Percentiles rank a stretch among this genome's conserved stretches.
phyloP scores from a whole-genome alignment of 2,888 invertebrate genomes.

The Morpho achilles region DNA sequence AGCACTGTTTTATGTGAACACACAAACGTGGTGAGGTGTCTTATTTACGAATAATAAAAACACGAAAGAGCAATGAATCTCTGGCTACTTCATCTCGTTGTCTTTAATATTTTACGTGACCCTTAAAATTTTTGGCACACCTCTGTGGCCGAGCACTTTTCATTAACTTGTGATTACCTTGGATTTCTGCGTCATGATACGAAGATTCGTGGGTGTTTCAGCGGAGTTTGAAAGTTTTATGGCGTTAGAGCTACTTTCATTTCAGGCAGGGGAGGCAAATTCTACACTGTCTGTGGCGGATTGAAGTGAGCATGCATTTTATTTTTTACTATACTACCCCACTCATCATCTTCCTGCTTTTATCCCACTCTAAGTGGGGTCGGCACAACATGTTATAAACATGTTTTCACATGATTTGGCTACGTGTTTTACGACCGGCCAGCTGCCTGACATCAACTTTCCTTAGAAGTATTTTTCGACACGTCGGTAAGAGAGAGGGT shows the following conservation, averaged over 20 bases:
- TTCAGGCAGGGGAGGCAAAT: slow-evolving; percentile 33
- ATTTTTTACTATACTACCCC: neutral
- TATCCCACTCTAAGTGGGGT: no score
- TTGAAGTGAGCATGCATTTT: slow-evolving; percentile 34
- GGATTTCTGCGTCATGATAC: slow-evolving; percentile 58
- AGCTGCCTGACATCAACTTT: no score
- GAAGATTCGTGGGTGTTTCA: slow-evolving; percentile 62
- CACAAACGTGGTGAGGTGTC: slow-evolving; percentile 60
- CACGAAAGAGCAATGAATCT: slow-evolving; percentile 75
- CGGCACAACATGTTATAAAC: no score
- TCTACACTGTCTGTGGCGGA: slow-evolving; percentile 38
- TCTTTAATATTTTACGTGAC: slow-evolving; percentile 79
- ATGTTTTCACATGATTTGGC: no score
- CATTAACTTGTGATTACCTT: slow-evolving; percentile 76
- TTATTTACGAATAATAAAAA: slow-evolving; percentile 78
- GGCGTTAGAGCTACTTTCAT: slow-evolving; percentile 74
- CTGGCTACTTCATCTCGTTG: slow-evolving; percentile 74
- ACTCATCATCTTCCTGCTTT: no score
- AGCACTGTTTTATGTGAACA: slow-evolving; percentile 69
- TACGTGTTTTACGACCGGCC: no score
- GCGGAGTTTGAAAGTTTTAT: slow-evolving; percentile 77
- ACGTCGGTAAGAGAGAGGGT: no score
- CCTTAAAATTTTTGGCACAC: slow-evolving; percentile 68
- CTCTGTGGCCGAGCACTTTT: slow-evolving; percentile 65
- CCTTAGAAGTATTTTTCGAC: no score